Evolutionary conservation across 2,797 vertebrate genomes (phyloP), one percentile per base, ranked within the genome.

Genomic region (Scleropages formosus): DNA sequence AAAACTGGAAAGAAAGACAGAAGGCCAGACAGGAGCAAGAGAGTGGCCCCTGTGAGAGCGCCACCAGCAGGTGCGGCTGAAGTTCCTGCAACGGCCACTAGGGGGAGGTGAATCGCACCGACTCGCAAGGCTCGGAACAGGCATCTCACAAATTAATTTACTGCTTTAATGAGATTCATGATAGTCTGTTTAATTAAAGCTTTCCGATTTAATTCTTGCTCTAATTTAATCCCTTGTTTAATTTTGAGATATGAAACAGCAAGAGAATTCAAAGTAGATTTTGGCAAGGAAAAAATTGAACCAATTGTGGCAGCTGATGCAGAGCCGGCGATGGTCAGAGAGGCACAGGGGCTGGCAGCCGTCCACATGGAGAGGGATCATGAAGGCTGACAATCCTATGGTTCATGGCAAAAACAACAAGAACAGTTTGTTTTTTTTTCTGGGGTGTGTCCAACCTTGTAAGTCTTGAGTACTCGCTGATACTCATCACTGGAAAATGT

Each of bases 401-500:
- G 12, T 24, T 31, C 69, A 71, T 69, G 26, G 53, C 69, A 71
- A 58, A 71, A 6, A 39, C 39, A 39, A 56, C 11, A 58, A 59
- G 27, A 72, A 44, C n/a, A 39, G n/a, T 44, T n/a, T 6, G 6
- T 31, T 39, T 39, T 39, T 6, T 39, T 39, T 39, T 2, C 39
- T 31, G 31, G n/a, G n/a, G n/a, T n/a, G 16, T 15, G 53, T n/a
- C 84, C 82, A 72, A 94, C 94, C 86, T 89, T 89, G 87, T 94
- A 92, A 75, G 85, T 82, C 77, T 86, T 80, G 73, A 94, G 86
- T 77, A 90, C 91, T 44, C 77, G 82, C 85, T 89, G 92, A 85
- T 94, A 93, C n/a, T 88, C 86, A 0, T 82, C 61, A 0, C 90
- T 91, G 77, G 91, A 89, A 0, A 89, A 89, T 16, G 93, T 91